phyloP scores from a whole-genome alignment of 2,113 vertebrate species.

The Antechinus flavipes region DNA sequence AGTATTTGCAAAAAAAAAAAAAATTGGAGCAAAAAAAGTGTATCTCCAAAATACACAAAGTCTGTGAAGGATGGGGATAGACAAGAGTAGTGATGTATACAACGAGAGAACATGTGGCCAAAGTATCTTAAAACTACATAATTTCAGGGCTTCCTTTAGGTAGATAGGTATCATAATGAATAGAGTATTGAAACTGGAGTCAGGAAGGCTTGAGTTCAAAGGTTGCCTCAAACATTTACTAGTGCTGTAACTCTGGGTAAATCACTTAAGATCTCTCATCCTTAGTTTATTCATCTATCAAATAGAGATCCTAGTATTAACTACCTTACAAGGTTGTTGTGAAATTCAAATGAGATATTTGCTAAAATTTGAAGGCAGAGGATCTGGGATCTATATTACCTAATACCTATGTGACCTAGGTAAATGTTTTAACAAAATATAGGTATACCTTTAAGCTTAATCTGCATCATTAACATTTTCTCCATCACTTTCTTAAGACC shows the following conservation, averaged over 20 bases:
- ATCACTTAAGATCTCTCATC: not conserved
- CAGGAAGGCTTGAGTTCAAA: not conserved
- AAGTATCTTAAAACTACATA: not conserved
- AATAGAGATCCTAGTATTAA: not conserved
- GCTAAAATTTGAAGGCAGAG: not conserved
- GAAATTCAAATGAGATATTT: not conserved
- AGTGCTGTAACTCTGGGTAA: not conserved
- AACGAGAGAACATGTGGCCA: not conserved
- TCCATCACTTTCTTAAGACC: too few species aligned
- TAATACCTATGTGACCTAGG: not conserved
- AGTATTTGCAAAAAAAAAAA: not conserved
- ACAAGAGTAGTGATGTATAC: not conserved
- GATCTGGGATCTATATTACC: not conserved
- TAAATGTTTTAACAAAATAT: not conserved
- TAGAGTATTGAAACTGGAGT: not conserved
- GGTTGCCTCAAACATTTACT: not conserved
- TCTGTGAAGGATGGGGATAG: not conserved
- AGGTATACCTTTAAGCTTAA: too few species aligned
- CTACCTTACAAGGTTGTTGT: not conserved
- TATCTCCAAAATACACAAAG: not conserved
- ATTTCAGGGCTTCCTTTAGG: not conserved
- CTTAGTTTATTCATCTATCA: not conserved
- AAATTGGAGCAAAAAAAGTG: not conserved
- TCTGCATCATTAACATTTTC: too few species aligned
- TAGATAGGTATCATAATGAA: not conserved